Evolutionary conservation across 2,797 vertebrate genomes (phyloP).

Genomic region (Ispidina picta): DNA sequence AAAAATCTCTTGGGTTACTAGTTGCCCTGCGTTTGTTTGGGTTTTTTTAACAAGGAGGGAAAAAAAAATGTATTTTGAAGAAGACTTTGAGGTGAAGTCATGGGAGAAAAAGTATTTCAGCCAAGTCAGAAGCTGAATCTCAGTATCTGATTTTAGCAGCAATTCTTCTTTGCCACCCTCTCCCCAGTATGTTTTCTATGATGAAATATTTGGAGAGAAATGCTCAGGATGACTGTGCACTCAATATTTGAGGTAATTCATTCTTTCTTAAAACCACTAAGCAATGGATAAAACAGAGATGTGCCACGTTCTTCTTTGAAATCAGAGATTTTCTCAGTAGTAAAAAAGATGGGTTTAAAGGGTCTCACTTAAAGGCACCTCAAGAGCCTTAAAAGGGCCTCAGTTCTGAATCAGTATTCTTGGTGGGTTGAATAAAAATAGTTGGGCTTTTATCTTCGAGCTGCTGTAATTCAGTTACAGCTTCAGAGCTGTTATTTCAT

Average conservation of each 20-base stretch:
- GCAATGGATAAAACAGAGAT: background rate
- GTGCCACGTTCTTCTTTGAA: background rate
- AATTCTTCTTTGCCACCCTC: background rate
- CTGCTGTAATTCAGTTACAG: background rate
- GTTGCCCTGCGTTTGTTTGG: background rate
- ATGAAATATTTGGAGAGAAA: background rate
- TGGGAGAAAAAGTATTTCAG: background rate
- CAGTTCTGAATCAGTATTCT: background rate
- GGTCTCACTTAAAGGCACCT: background rate
- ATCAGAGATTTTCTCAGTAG: background rate
- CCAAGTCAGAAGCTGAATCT: background rate
- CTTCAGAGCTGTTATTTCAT: slow-evolving; percentile 7
- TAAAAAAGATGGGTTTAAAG: background rate
- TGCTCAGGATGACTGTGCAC: background rate
- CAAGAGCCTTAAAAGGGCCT: background rate
- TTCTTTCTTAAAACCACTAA: background rate
- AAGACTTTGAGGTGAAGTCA: background rate
- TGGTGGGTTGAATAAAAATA: background rate
- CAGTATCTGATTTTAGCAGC: background rate
- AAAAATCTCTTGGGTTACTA: background rate
- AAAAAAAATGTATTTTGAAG: background rate
- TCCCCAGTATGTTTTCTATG: background rate
- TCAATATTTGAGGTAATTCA: background rate
- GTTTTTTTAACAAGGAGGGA: background rate
- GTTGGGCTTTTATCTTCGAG: background rate